Conservation (phyloP, 2,888 invertebrate genomes). For the Poecilus cupreus region DNA sequence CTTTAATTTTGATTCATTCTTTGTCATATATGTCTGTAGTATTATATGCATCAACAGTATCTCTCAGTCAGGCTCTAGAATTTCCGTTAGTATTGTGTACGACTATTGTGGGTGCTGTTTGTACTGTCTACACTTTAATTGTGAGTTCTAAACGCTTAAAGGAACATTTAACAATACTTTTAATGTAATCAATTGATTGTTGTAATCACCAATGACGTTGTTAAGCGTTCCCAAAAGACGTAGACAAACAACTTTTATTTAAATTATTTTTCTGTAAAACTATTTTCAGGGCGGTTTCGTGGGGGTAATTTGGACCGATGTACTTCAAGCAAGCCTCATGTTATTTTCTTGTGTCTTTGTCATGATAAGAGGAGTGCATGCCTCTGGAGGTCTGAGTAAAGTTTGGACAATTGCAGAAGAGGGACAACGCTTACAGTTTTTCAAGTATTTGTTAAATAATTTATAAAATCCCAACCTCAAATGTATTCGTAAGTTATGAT, state of each 20-base stretch:
- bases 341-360: not conserved
- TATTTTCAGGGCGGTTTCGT: conserved; percentile 16
- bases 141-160: too few relatives aligned
- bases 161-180: too few relatives aligned
- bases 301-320: conserved; percentile 17
- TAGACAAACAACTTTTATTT: too few relatives aligned
- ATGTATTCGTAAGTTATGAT: not conserved
- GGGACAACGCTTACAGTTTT: not conserved
- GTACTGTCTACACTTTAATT: conserved; percentile 29
- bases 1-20: not conserved
- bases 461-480: not conserved
- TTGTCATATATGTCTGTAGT: conserved; percentile 13
- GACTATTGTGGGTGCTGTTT: not conserved
- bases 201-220: too few relatives aligned
- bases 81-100: conserved; percentile 9
- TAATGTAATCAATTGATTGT: too few relatives aligned
- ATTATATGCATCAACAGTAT: not conserved
- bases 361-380: not conserved
- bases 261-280: too few relatives aligned
- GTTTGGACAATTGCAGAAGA: conserved; percentile 4
- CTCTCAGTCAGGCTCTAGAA: not conserved
- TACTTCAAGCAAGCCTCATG: not conserved
- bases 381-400: not conserved
- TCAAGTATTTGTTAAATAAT: conserved; percentile 13
- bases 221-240: too few relatives aligned